A percentile compares a stretch with the other conserved stretches of the same genome.
Evolutionary conservation across 2,888 invertebrate species (phyloP).

Genomic region (Caenorhabditis auriculariae): DNA sequence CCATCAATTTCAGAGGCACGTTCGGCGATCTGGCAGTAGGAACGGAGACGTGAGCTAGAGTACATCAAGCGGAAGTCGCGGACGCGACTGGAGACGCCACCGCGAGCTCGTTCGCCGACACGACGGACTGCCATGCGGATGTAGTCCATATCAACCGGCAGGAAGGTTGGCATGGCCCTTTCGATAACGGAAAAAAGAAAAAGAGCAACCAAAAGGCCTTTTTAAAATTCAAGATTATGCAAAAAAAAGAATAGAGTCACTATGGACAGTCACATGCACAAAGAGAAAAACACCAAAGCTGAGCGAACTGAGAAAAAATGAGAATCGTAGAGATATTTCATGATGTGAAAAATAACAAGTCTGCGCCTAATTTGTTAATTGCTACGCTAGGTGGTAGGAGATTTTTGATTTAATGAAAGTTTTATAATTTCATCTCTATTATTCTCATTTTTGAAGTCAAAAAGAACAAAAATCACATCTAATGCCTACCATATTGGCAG

Average conservation of each 20-base stretch:
- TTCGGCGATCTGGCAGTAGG: conserved; percentile 16
- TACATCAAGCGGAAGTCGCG: conserved; percentile 14
- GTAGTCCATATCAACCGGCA: conserved; percentile 31
- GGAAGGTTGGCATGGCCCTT: too few relatives aligned
- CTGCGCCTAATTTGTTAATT: too few relatives aligned
- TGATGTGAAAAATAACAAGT: neutral
- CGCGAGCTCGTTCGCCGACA: conserved; percentile 20
- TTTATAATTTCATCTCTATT: too few relatives aligned
- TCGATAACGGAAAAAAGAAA: too few relatives aligned
- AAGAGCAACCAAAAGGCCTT: too few relatives aligned
- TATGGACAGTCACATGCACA: neutral
- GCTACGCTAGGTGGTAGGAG: too few relatives aligned
- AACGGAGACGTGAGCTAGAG: conserved; percentile 13
- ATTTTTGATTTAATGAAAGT: too few relatives aligned
- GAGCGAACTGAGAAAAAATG: neutral
- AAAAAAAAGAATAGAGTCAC: too few relatives aligned
- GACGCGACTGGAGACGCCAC: conserved; percentile 20
- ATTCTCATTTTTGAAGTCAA: too few relatives aligned
- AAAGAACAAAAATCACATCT: too few relatives aligned
- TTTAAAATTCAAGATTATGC: too few relatives aligned
- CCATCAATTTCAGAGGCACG: conserved; percentile 13
- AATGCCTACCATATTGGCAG: too few relatives aligned
- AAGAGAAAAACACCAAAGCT: neutral
- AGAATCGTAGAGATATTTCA: neutral
- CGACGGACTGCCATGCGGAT: conserved; percentile 17